These are phyloP conservation scores for Lacerta agilis DNA, from an alignment of 2,797 vertebrate species.

Conservation along the genomic window DNA sequence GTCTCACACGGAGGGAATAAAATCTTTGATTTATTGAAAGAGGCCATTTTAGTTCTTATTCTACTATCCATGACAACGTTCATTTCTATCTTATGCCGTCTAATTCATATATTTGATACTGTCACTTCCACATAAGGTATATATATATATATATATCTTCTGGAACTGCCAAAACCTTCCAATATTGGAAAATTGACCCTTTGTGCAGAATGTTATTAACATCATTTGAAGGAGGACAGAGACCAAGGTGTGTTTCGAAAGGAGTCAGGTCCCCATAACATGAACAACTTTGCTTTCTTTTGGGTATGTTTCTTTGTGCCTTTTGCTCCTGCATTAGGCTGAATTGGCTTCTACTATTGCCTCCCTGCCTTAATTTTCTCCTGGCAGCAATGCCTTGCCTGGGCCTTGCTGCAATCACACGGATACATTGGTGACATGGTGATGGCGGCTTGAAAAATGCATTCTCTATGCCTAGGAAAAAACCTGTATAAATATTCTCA, in stretches of 20 bases:
- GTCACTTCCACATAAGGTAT: not conserved
- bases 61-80: not conserved
- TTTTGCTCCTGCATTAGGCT: conserved; percentile 17
- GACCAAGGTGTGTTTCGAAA: conserved; percentile 21
- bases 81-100: not conserved
- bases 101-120: not conserved
- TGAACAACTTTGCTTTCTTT: conserved; percentile 50
- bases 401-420: conserved; percentile 26
- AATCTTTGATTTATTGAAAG: not conserved
- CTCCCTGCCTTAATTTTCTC: not conserved
- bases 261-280: conserved; percentile 34
- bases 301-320: conserved; percentile 43
- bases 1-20: not conserved
- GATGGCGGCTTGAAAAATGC: conserved; percentile 71
- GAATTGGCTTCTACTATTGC: not conserved
- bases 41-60: not conserved
- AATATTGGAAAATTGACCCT: conserved; percentile 51
- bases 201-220: conserved; percentile 25
- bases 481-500: conserved; percentile 81
- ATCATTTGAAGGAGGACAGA: not conserved
- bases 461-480: conserved; percentile 72
- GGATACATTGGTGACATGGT: not conserved
- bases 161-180: conserved; percentile 19
- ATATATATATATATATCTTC: rapidly evolving
- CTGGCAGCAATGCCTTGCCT: conserved; percentile 22